A percentile compares a stretch with the other conserved stretches of the same genome.
Evolutionary conservation across 2,113 vertebrate genomes (phyloP).

Genomic region (Catagonus wagneri): DNA sequence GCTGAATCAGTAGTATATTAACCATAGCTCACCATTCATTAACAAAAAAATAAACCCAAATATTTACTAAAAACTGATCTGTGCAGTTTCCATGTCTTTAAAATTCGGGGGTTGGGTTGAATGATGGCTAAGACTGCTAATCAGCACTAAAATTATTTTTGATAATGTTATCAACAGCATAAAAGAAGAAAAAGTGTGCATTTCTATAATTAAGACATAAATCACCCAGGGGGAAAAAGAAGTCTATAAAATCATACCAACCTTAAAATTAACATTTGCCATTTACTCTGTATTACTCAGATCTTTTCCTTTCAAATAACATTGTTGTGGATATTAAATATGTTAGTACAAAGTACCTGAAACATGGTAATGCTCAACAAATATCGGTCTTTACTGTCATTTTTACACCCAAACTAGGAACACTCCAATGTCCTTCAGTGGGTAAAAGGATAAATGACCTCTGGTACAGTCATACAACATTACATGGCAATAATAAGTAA

Average conservation of each 20-base stretch:
- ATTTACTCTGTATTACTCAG: background rate
- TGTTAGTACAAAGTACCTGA: background rate
- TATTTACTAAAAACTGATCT: background rate
- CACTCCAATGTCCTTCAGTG: background rate
- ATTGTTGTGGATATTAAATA: background rate
- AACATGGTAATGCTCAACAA: background rate
- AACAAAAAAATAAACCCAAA: background rate
- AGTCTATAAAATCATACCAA: background rate
- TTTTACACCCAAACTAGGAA: background rate
- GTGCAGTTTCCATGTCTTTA: background rate
- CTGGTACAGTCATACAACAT: background rate
- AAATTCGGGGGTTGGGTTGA: background rate
- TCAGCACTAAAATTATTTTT: background rate
- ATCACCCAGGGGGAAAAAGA: background rate
- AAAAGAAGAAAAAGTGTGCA: background rate
- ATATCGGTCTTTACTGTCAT: background rate
- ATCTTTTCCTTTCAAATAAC: background rate
- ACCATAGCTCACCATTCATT: background rate
- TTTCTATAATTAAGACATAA: background rate
- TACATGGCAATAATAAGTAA: background rate
- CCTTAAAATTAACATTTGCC: background rate
- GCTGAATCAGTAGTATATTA: background rate
- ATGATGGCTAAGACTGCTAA: background rate
- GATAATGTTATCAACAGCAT: background rate
- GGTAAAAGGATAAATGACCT: background rate